These are phyloP conservation scores for Spodoptera litura DNA, from an alignment of 1,140 invertebrate species.

Conservation along the genomic window DNA sequence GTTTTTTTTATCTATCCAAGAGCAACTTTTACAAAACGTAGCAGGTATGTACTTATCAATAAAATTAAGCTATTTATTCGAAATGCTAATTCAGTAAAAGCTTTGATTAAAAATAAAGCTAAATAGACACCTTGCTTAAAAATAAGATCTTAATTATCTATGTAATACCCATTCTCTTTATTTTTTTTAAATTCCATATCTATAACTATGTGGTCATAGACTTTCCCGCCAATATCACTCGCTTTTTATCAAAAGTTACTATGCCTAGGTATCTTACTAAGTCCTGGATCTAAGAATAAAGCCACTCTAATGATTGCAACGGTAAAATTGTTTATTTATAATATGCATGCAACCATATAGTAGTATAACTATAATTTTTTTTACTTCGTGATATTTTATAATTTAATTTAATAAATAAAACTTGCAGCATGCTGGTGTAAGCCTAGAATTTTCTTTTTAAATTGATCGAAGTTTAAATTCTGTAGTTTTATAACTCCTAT, in stretches of 20 bases:
- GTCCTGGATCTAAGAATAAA: conserved; percentile 26
- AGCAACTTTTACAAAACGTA: conserved; percentile 6
- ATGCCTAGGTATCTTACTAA: background rate
- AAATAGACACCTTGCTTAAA: conserved; percentile 22
- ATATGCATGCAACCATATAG: conserved; percentile 8
- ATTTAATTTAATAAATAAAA: background rate
- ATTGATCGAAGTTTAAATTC: background rate
- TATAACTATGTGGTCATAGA: background rate
- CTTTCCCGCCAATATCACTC: conserved; percentile 9
- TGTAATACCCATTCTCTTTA: conserved; percentile 10
- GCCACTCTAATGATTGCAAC: conserved; percentile 27
- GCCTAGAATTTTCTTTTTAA: too few relatives aligned
- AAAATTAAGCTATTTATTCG: conserved; percentile 12
- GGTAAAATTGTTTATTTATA: background rate
- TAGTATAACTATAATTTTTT: background rate
- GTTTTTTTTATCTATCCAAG: background rate
- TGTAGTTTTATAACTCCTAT: background rate
- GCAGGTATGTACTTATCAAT: background rate
- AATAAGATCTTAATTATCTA: conserved; percentile 10
- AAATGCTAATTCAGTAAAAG: conserved; percentile 32
- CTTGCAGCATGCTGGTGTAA: too few relatives aligned
- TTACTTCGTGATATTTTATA: background rate
- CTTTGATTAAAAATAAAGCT: conserved; percentile 30
- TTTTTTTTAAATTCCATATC: background rate
- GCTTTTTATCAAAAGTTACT: conserved; percentile 31